These are phyloP conservation scores for Drosophila ambigua DNA, from an alignment of 1,140 invertebrate genomes.

Conservation along the genomic window DNA sequence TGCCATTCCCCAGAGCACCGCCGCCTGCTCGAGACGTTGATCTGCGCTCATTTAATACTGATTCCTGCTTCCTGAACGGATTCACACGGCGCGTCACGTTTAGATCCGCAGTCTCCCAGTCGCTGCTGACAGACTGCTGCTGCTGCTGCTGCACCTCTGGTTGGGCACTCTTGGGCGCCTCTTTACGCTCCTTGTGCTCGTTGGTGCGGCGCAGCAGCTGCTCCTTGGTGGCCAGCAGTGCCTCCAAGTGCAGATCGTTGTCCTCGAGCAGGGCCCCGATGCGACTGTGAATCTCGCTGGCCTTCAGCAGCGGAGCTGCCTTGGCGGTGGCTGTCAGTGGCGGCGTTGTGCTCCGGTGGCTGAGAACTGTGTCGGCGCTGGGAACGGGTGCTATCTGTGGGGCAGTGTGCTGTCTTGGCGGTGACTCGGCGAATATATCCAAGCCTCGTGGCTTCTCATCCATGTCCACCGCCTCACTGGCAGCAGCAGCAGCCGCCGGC, in stretches of 20 bases:
- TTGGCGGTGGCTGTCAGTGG: constrained; percentile 37
- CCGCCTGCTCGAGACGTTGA: background rate
- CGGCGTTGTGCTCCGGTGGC: constrained; percentile 61
- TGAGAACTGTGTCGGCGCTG: constrained; percentile 3
- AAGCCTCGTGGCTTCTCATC: constrained; percentile 27
- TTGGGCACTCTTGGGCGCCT: constrained; percentile 15
- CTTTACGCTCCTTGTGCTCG: constrained; percentile 56
- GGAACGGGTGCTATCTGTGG: background rate
- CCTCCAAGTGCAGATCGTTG: constrained; percentile 62
- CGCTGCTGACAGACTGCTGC: background rate
- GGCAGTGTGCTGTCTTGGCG: constrained; percentile 66
- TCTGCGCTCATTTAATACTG: constrained; percentile 58
- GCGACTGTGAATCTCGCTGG: constrained; percentile 72
- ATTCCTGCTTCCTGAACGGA: constrained; percentile 54
- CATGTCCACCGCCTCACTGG: background rate
- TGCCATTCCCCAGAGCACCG: constrained; percentile 15
- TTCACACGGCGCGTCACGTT: constrained; percentile 25
- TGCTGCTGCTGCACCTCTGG: background rate
- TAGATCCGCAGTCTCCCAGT: background rate
- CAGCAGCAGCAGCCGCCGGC: constrained; percentile 3
- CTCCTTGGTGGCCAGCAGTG: constrained; percentile 55
- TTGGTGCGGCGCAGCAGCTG: constrained; percentile 56
- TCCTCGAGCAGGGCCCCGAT: constrained; percentile 75
- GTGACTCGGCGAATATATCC: constrained; percentile 77
- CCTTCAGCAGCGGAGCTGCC: constrained; percentile 45